phyloP scores from a whole-genome alignment of 2,113 vertebrate genomes.

The Oncorhynchus clarkii region DNA sequence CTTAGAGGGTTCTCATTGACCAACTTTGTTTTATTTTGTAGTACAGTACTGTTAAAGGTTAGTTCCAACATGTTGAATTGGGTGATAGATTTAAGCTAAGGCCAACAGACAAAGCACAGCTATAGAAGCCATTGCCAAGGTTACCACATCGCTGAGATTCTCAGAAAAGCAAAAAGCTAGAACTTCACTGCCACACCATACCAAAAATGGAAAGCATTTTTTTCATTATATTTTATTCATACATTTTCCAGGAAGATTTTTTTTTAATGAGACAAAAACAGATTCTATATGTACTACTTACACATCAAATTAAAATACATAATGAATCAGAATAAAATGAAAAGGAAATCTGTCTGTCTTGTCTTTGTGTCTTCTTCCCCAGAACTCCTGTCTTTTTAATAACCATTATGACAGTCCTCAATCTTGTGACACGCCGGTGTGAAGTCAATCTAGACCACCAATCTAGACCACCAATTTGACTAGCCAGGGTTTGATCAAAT shows the following conservation, averaged over 20 bases:
- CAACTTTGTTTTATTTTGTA: slow-evolving; percentile 70
- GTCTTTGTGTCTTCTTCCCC: slow-evolving; percentile 16
- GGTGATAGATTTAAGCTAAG: slow-evolving; percentile 66
- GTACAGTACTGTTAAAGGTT: slow-evolving; percentile 79
- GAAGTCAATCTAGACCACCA: slow-evolving; percentile 13
- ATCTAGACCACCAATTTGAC: background rate
- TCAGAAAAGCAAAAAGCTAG: slow-evolving; percentile 51
- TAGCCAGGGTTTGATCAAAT: background rate
- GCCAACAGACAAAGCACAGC: slow-evolving; percentile 73
- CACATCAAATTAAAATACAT: slow-evolving; percentile 54
- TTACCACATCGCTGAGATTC: slow-evolving; percentile 66
- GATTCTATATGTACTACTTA: slow-evolving; percentile 60
- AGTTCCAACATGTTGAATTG: slow-evolving; percentile 68
- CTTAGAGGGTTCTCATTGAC: slow-evolving; percentile 53
- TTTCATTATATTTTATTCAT: slow-evolving; percentile 40
- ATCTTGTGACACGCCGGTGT: slow-evolving; percentile 15
- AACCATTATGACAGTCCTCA: slow-evolving; percentile 35
- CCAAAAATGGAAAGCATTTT: slow-evolving; percentile 48
- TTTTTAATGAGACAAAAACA: slow-evolving; percentile 56
- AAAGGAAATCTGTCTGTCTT: slow-evolving; percentile 52
- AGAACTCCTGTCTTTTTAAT: slow-evolving; percentile 18
- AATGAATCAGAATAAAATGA: slow-evolving; percentile 64
- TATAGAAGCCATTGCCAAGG: slow-evolving; percentile 70
- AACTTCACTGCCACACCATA: slow-evolving; percentile 45
- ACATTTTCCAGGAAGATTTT: slow-evolving; percentile 40